These are phyloP conservation scores for Pelecanoides urinatrix DNA, from an alignment of 2,113 vertebrate species.

Conservation along the genomic window DNA sequence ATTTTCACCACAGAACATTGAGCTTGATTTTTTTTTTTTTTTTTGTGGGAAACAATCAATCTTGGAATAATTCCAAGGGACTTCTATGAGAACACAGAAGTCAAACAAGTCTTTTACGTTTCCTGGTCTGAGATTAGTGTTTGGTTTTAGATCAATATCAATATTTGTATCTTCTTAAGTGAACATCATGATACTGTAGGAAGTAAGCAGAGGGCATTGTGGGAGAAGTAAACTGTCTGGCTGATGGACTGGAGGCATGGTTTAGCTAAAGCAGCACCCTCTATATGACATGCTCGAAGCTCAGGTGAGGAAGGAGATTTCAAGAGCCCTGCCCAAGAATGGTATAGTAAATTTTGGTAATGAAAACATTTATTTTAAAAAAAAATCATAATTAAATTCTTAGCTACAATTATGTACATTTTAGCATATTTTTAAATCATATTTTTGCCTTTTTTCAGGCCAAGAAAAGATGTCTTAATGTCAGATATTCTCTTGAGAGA, in stretches of 20 bases:
- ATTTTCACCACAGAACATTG: not conserved
- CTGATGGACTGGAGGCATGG: rapidly evolving
- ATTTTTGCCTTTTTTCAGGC: not conserved
- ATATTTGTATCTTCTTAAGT: not conserved
- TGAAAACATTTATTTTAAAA: not conserved
- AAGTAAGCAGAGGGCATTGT: not conserved
- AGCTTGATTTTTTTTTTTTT: not conserved
- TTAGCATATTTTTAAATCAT: not conserved
- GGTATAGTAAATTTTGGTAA: not conserved
- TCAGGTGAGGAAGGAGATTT: not conserved
- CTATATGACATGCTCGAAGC: rapidly evolving
- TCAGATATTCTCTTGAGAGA: not conserved
- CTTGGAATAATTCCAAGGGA: not conserved
- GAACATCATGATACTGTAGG: not conserved
- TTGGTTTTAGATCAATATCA: not conserved
- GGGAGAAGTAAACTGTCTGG: not conserved
- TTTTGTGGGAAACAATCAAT: not conserved
- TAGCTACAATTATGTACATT: not conserved
- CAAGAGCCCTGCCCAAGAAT: not conserved
- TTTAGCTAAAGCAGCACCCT: not conserved
- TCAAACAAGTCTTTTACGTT: not conserved
- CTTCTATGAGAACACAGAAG: not conserved
- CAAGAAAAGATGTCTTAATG: not conserved
- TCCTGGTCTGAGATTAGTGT: not conserved
- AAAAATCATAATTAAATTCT: not conserved